A percentile compares a stretch with the other conserved stretches of the same genome.
These are phyloP conservation scores for Cabera pusaria DNA, from an alignment of 2,888 invertebrate species.

Conservation along the genomic window DNA sequence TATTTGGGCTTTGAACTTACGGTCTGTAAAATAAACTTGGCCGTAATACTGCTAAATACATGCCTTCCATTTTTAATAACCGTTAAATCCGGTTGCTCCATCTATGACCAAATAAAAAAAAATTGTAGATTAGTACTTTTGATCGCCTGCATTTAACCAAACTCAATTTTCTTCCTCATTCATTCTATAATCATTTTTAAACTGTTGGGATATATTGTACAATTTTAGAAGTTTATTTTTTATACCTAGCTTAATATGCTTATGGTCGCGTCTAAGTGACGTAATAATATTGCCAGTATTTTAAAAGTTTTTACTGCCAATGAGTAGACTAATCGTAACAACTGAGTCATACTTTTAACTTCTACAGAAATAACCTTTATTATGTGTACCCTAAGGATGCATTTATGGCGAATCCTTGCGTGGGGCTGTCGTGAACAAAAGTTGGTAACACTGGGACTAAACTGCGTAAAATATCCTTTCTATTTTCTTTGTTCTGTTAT, in stretches of 20 bases:
- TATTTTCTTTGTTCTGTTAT: neutral
- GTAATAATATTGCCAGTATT: slow-evolving; percentile 56
- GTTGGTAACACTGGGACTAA: slow-evolving; percentile 6
- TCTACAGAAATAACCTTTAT: slow-evolving; percentile 49
- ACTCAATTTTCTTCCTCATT: no score
- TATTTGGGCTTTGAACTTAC: no score
- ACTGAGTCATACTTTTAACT: slow-evolving; percentile 63
- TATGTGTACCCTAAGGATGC: slow-evolving; percentile 57
- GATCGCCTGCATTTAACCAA: no score
- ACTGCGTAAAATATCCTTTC: neutral
- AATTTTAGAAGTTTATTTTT: slow-evolving; percentile 72
- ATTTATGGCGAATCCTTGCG: slow-evolving; percentile 62
- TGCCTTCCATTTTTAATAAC: no score
- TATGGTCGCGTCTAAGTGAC: slow-evolving; percentile 24
- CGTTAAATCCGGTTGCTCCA: no score
- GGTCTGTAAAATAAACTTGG: no score
- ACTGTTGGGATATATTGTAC: slow-evolving; percentile 57
- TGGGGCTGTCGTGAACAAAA: slow-evolving; percentile 57
- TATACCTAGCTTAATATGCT: slow-evolving; percentile 53
- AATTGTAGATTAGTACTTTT: no score
- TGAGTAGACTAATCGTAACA: slow-evolving; percentile 61
- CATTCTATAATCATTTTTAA: slow-evolving; percentile 7
- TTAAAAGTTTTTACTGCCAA: slow-evolving; percentile 60
- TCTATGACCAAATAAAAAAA: no score
- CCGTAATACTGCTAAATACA: no score